Percentiles rank a stretch among this genome's conserved stretches.
These are phyloP conservation scores for Conopomorpha cramerella DNA, from an alignment of 1,140 invertebrate species.

Conservation along the genomic window DNA sequence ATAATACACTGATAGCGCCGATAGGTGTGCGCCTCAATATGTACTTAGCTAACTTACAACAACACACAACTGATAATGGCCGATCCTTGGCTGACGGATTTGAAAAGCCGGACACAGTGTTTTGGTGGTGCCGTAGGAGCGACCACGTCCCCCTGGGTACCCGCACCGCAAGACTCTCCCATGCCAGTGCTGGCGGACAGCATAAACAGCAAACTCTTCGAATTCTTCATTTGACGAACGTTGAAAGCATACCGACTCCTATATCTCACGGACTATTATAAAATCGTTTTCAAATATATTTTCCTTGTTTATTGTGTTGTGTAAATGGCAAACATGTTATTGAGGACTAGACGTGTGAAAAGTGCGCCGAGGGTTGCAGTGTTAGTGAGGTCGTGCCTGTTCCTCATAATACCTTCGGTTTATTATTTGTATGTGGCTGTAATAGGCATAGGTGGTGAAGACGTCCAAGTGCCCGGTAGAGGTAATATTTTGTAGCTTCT, in stretches of 20 bases:
- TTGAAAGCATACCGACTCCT: slow-evolving; percentile 2
- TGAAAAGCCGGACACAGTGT: slow-evolving; percentile 10
- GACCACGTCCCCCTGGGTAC: no score
- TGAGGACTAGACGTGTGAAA: slow-evolving; percentile 33
- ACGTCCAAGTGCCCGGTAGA: background rate
- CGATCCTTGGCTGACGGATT: slow-evolving; percentile 8
- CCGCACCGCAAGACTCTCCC: no score
- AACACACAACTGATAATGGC: no score
- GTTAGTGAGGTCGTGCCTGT: slow-evolving; percentile 26
- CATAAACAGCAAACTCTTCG: slow-evolving; percentile 34
- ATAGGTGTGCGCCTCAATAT: no score
- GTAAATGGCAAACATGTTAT: slow-evolving; percentile 43
- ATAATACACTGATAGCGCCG: no score
- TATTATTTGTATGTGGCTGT: slow-evolving; percentile 12
- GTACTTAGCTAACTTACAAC: no score
- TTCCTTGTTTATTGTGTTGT: no score
- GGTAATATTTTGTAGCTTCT: no score
- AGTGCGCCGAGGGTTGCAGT: slow-evolving; percentile 22
- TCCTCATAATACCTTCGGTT: slow-evolving; percentile 22
- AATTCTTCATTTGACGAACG: slow-evolving; percentile 46
- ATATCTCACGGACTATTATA: slow-evolving; percentile 3
- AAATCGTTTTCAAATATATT: slow-evolving; percentile 1
- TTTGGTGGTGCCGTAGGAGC: slow-evolving; percentile 3
- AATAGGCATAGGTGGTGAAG: background rate
- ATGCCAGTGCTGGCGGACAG: slow-evolving; percentile 29